Base-by-base conservation (phyloP, 1,140 invertebrate species). In the Magallana angulata region DNA sequence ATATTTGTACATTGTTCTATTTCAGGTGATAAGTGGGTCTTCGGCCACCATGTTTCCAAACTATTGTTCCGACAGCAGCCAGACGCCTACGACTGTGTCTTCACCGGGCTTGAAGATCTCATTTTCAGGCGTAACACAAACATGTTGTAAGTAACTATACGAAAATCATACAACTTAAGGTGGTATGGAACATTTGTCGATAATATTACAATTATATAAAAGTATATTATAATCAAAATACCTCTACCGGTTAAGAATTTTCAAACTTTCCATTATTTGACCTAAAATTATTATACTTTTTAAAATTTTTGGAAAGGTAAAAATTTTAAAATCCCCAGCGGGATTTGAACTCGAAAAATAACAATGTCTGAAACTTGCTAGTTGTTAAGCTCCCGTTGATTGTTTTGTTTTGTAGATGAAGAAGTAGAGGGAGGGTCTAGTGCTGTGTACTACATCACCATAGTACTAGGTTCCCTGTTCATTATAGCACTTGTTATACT, bases 61-160 rank as follows among this genome's bases (percentile, higher is more conserved):
- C 14, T 85, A 85, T 36, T 90, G 89, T 85, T 57, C 36, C 16
- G 87, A 87, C 24, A 64, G 85, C n/a, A 80, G 83, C 58, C 89
- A 90, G 62, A 90, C 87, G 0, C 18, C 89, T 3, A 83, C 85
- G 12, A 82, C 85, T 1, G 85, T 88, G 7, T 57, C 82, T 2
- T 76, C 87, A 9, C 88, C 88, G 11, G 88, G 88, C 1, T 24
- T 71, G 1, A 36, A 14, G 24, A 30, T 83, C 14, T 56, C 71
- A 16, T 84, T 82, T 57, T 57, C 84, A n/a, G 68, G 88, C 7
- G 82, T 82, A 4, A 86, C 85, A 11, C 57, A 76, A 48, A 80
- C 56, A 57, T 71, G 71, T 59, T 76, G 85, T 86, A 59, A 80
- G 64, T 86, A 9, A 48, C n/a, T 3, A 36, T n/a, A 30, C 48